These are phyloP conservation scores for Tetragonisca angustula DNA, from an alignment of 2,888 invertebrate genomes.

Conservation along the genomic window DNA sequence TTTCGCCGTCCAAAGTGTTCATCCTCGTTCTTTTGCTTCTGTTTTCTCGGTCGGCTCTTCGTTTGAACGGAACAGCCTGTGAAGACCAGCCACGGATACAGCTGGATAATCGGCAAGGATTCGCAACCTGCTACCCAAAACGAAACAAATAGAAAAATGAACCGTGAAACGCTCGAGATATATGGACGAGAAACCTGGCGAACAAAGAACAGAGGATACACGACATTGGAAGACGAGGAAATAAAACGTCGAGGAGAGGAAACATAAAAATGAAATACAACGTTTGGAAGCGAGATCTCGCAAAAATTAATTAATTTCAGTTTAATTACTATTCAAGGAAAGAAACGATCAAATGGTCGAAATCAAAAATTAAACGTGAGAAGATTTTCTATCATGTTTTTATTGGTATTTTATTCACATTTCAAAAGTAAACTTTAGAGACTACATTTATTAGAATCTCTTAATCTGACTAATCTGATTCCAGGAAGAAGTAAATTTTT, in stretches of 20 bases:
- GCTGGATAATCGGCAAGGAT: conserved; percentile 34
- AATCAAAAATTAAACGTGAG: no score
- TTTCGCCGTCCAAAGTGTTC: conserved; percentile 24
- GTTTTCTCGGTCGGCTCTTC: conserved; percentile 9
- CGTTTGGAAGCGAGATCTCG: no score
- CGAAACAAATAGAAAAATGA: conserved; percentile 29
- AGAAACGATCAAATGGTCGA: no score
- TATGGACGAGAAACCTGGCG: not conserved
- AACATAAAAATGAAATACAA: not conserved
- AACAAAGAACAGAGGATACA: conserved; percentile 10
- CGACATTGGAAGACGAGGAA: not conserved
- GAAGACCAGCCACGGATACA: conserved; percentile 58
- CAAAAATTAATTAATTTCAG: no score
- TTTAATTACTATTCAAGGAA: no score
- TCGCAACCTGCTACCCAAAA: conserved; percentile 15
- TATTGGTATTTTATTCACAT: no score
- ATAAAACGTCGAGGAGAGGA: not conserved
- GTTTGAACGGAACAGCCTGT: conserved; percentile 17
- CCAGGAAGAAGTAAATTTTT: no score
- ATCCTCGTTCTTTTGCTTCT: conserved; percentile 38
- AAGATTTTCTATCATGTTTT: no score
- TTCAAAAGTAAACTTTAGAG: not conserved
- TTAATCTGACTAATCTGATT: no score
- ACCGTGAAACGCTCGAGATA: conserved; percentile 8
- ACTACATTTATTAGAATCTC: no score